Percentiles rank a stretch among this genome's conserved stretches.
Conservation (phyloP, 2,888 invertebrate genomes). For the Hyles lineata region DNA sequence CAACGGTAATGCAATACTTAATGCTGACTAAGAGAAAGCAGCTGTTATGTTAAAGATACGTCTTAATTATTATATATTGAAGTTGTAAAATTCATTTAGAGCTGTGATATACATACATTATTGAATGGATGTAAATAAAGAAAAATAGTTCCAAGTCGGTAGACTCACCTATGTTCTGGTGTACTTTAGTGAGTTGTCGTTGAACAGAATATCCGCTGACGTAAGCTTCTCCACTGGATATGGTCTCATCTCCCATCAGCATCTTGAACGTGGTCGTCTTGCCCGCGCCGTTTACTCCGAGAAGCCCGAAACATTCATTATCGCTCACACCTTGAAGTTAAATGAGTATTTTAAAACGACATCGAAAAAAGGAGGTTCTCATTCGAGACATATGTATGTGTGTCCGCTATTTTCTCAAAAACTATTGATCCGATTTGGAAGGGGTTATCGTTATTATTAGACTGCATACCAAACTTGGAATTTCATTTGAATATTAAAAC, state of each 20-base stretch:
- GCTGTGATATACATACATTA: too few relatives aligned
- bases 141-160: not conserved
- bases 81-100: too few relatives aligned
- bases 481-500: too few relatives aligned
- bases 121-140: not conserved
- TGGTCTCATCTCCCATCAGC: slow-evolving; percentile 92
- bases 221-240: slow-evolving; percentile 89
- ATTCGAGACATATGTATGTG: too few relatives aligned
- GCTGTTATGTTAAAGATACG: too few relatives aligned
- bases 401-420: too few relatives aligned
- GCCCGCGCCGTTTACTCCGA: slow-evolving; percentile 94
- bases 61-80: too few relatives aligned
- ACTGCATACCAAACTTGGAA: too few relatives aligned
- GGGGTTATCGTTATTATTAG: not conserved
- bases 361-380: not conserved
- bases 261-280: slow-evolving; percentile 96
- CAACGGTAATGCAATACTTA: too few relatives aligned
- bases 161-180: slow-evolving; percentile 84
- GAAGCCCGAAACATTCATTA: slow-evolving; percentile 92
- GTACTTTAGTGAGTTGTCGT: slow-evolving; percentile 83
- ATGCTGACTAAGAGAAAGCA: too few relatives aligned
- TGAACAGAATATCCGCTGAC: slow-evolving; percentile 85
- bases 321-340: slow-evolving; percentile 83
- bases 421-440: too few relatives aligned
- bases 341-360: slow-evolving; percentile 7